Evolutionary conservation across 2,888 invertebrate species (phyloP), one percentile per base, ranked within the genome.

Genomic region (Thereva nobilitata): DNA sequence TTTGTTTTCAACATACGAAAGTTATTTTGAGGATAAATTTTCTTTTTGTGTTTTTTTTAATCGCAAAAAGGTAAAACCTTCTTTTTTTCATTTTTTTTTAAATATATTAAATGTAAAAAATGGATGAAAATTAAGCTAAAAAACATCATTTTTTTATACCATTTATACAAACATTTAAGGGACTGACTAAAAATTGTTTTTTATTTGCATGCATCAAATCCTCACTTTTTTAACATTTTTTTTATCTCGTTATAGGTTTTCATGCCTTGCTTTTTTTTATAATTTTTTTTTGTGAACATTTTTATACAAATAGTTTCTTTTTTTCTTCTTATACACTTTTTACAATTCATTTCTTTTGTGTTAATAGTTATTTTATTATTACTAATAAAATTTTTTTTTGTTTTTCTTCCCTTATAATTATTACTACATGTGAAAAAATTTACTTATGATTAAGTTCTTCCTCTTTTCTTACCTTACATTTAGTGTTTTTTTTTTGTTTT

Each of bases 131-230:
- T 49, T 50, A 61, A 61, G 61, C 61, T 61, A 61, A 61, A 64
- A 64, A 49, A 64, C 52, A 34, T 53, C 49, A 35, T 64, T 56
- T 52, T 23, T 35, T 52, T 52, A 9, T 42, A 23, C 37, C 42
- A 44, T 64, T 49, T 53, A 64, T 64, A 53, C 44, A 64, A 53
- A 64, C 52, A 64, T 64, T 64, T 52, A 64, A 64, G 53, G 53
- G 52, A 53, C 52, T 64, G 53, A 64, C 61, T 61, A 64, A 64
- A 53, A 64, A 64, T 42, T 50, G 6, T 53, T 38, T 63, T 64
- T 64, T 64, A 56, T 56, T 42, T 12, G 53, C 64, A 53, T 64
- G 64, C 64, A 64, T 64, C 64, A 64, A 64, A 64, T 64, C 50
- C 61, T 53, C 44, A 44, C 35, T 64, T 56, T 56, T 37, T 53